Base-by-base conservation (phyloP, 2,888 invertebrate genomes). In the Pinctada fucata region DNA sequence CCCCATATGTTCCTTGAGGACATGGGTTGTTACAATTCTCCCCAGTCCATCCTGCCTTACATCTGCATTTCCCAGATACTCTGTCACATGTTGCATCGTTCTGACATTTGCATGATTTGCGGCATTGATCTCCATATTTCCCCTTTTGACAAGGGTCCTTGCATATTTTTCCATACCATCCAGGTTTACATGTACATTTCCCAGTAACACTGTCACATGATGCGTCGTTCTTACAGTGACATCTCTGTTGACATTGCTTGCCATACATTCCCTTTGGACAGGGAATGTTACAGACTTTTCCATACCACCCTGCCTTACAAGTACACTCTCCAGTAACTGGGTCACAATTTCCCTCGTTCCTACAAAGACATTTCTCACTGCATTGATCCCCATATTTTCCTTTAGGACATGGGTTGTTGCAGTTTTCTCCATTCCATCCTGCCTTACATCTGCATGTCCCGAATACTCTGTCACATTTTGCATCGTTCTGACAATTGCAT, bases 1-100 rank as follows among this genome's bases (percentile, higher is more conserved):
- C 87, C 3, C 94, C 94, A 84, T 91, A 93, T 81, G 92, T 93
- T 4, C 94, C 94, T 93, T 94, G 91, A 95, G 98, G 90, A 84
- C 94, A 92, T 0, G 90, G 89, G 80, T 91, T 90, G 73, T 88
- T 88, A 81, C 93, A 93, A 79, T 87, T 83, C 4, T 87, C 94
- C 3, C 91, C 91, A 63, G 89, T 86, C 91, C 92, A 92, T 1
- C 93, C 93, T 2, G 90, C 87, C 3, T 85, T 81, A 81, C 93
- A 93, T 16, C 85, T 82, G 80, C 93, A 93, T 2, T 91, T 90
- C 2, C 94, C 94, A 58, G 91, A 91, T 72, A 91, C 86, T 79
- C 92, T 91, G 83, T 94, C 93, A 85, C 94, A 94, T 48, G 86
- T 86, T 2, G 92, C 93, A 45, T 90, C 91, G 82, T 93, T 91